phyloP scores from a whole-genome alignment of 2,113 vertebrate species.

The Machaerirhynchus nigripectus region DNA sequence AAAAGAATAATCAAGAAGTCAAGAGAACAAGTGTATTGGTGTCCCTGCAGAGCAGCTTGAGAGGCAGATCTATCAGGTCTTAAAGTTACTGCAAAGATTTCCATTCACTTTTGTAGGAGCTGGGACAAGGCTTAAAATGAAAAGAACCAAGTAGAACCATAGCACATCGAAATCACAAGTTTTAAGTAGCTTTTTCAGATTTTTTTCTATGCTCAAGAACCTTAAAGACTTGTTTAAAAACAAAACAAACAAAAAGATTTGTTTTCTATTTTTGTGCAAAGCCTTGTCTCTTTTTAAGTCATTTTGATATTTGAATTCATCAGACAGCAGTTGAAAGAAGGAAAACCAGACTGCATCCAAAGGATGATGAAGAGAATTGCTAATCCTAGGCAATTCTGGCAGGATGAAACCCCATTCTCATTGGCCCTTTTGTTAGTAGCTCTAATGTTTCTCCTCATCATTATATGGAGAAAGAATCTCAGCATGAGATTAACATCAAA shows the following conservation, averaged over 20 bases:
- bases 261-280: not conserved
- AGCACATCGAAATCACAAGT: not conserved
- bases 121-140: not conserved
- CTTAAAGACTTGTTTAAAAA: not conserved
- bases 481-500: conserved; percentile 41
- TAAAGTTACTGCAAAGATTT: not conserved
- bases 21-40: not conserved
- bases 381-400: conserved; percentile 33
- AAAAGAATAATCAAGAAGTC: not conserved
- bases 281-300: not conserved
- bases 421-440: not conserved
- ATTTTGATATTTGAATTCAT: not conserved
- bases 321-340: not conserved
- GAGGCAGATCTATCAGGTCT: not conserved
- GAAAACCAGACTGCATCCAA: not conserved
- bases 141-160: conserved; percentile 7
- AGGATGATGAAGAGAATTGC: not conserved
- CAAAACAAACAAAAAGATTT: not conserved
- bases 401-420: conserved; percentile 9
- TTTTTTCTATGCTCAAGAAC: not conserved
- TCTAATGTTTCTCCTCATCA: not conserved
- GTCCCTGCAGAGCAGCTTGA: not conserved
- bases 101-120: not conserved
- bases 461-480: conserved; percentile 16
- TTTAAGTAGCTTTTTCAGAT: conserved; percentile 33